phyloP scores from a whole-genome alignment of 2,888 invertebrate genomes.

The Cerastis leucographa region DNA sequence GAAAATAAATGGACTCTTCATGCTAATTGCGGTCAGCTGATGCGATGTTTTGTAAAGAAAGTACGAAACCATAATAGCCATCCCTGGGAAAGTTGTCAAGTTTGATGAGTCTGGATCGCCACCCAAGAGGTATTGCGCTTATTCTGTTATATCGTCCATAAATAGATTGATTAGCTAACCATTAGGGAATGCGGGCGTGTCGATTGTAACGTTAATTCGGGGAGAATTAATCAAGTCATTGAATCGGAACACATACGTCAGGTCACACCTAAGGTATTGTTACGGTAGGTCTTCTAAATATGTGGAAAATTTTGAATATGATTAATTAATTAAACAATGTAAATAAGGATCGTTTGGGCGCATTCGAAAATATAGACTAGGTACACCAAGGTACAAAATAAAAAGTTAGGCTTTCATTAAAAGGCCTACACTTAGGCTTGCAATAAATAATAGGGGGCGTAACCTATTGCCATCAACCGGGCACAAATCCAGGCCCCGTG shows the following conservation, averaged over 20 bases:
- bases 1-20: no score
- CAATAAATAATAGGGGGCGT: no score
- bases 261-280: conserved; percentile 26
- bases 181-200: conserved; percentile 29
- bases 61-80: no score
- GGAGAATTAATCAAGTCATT: conserved; percentile 52
- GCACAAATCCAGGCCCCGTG: no score
- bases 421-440: no score
- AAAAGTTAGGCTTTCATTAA: no score
- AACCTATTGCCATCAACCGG: no score
- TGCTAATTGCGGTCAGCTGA: no score
- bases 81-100: no score
- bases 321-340: neutral
- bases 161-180: neutral
- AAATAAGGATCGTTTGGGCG: neutral
- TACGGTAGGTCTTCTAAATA: neutral
- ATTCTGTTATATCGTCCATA: neutral
- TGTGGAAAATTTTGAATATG: neutral
- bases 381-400: neutral
- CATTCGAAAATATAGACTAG: neutral
- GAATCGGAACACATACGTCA: conserved; percentile 25
- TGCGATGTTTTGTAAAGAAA: no score
- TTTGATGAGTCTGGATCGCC: no score
- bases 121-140: no score
- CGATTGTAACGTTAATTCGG: conserved; percentile 43